phyloP scores from a whole-genome alignment of 2,797 vertebrate species.

The Crocodylus rhombifer region DNA sequence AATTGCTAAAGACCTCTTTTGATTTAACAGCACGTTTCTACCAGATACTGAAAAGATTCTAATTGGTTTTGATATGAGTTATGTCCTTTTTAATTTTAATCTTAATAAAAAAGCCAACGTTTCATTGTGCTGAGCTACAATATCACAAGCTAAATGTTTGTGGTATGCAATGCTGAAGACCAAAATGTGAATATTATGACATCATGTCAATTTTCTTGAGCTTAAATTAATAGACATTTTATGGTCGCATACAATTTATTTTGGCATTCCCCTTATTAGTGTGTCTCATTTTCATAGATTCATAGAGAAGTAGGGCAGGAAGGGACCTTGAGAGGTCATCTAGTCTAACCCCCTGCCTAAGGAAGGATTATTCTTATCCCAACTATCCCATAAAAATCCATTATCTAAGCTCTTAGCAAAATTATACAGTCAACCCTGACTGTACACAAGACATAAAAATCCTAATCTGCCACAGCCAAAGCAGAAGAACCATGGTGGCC shows the following conservation, averaged over 20 bases:
- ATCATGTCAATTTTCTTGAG: background rate
- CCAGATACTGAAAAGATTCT: constrained; percentile 25
- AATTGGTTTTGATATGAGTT: constrained; percentile 50
- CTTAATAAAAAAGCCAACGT: constrained; percentile 15
- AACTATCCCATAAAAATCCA: too few relatives aligned
- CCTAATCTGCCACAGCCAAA: too few relatives aligned
- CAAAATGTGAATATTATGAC: background rate
- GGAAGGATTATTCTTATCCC: too few relatives aligned
- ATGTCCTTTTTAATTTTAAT: constrained; percentile 35
- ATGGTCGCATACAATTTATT: background rate
- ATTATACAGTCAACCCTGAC: too few relatives aligned
- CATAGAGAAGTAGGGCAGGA: too few relatives aligned
- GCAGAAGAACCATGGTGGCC: too few relatives aligned
- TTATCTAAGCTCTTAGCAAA: too few relatives aligned
- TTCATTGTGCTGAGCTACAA: constrained; percentile 28
- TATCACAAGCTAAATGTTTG: background rate
- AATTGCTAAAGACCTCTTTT: background rate
- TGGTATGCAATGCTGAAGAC: background rate
- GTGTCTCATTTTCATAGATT: too few relatives aligned
- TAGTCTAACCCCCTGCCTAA: too few relatives aligned
- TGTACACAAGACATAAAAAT: too few relatives aligned
- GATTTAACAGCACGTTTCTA: constrained; percentile 3
- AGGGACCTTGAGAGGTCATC: too few relatives aligned
- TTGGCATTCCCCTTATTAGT: background rate
- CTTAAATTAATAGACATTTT: background rate